Base-by-base conservation (phyloP, 1,140 invertebrate species). In the Acromyrmex echinatior region DNA sequence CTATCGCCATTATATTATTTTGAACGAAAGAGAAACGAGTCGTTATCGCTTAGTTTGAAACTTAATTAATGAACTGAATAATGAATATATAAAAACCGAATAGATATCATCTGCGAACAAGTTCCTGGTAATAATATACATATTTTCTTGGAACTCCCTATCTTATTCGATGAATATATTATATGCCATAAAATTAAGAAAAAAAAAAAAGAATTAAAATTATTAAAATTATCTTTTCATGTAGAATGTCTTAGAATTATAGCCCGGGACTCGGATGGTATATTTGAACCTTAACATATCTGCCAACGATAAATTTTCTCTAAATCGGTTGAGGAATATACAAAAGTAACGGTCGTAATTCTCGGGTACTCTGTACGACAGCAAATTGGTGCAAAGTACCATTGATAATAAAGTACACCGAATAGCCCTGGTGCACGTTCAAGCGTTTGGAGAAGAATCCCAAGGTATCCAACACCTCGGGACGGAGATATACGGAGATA, bases 51-150 rank as follows among this genome's bases (percentile, higher is more conserved):
- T 68, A 68, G 10, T 9, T 51, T 7, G 45, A 39, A 49, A 3
- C n/a, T 81, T 16, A 79, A 51, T 79, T 79, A 79, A 7, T 16
- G 58, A 45, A 25, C 9, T 31, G 45, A 79, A 77, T 77, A 77
- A 77, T 79, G 18, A 66, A 79, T 21, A 45, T 45, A 45, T 45
- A 79, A 21, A 77, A 62, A 77, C 51, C 18, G 18, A 66, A 79
- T 18, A 16, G 14, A 25, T n/a, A 21, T 79, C 2, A 28, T 28
- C 16, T 28, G 31, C 28, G 18, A 49, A 63, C 1, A 9, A 21
- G 28, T 7, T 7, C 45, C 6, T 31, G 10, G 16, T 49, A 65
- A 49, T 65, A 49, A 79, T 10, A 18, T 45, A 18, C 25, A 28
- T 16, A 78, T 28, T 65, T 79, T 49, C 71, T 74, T 31, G 51